Conservation (phyloP, 2,888 invertebrate genomes). For the Mellilla xanthometata region DNA sequence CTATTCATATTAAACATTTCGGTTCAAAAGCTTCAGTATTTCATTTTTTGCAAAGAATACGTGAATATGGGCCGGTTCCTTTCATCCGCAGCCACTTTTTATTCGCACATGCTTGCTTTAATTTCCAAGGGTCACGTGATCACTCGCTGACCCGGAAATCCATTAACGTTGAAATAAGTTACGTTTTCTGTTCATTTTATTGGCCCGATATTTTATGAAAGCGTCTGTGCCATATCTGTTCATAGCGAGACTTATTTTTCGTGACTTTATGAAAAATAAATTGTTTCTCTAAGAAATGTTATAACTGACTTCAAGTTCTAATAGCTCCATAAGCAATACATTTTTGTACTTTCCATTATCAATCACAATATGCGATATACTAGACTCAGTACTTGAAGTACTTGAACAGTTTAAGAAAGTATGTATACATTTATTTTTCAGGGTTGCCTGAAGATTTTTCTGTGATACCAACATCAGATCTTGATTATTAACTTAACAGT, state of each 20-base stretch:
- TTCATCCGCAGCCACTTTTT: slow-evolving; percentile 13
- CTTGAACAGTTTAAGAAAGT: too few species aligned
- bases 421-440: too few species aligned
- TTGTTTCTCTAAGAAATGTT: too few species aligned
- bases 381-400: too few species aligned
- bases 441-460: too few species aligned
- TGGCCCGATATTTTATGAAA: slow-evolving; percentile 27
- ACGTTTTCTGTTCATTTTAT: slow-evolving; percentile 43
- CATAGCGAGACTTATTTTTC: background rate
- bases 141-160: slow-evolving; percentile 48
- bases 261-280: background rate
- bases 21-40: background rate
- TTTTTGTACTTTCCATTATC: too few species aligned
- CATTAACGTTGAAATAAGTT: slow-evolving; percentile 45
- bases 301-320: too few species aligned
- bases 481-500: too few species aligned
- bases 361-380: too few species aligned
- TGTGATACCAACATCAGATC: too few species aligned
- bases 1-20: background rate
- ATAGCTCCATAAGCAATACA: too few species aligned
- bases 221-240: slow-evolving; percentile 7
- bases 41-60: background rate
- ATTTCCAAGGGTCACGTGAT: slow-evolving; percentile 45
- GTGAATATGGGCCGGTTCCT: slow-evolving; percentile 1
- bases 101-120: slow-evolving; percentile 32